Percentiles rank a stretch among this genome's conserved stretches.
Evolutionary conservation across 2,113 vertebrate species (phyloP).

Genomic region (Anoura caudifer): DNA sequence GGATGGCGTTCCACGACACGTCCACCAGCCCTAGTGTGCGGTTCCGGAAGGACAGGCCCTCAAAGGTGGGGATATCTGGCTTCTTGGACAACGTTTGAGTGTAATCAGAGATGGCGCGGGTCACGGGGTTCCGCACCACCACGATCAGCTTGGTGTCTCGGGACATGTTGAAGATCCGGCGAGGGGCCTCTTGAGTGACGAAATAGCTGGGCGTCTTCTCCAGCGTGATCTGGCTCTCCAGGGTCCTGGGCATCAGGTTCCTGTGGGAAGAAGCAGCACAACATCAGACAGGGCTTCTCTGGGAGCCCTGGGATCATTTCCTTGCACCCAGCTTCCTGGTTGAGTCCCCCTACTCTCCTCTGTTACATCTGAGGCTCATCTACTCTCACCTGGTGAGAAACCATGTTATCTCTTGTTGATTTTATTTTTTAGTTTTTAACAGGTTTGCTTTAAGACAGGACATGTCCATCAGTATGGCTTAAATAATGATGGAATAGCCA

Average conservation of each 20-base stretch:
- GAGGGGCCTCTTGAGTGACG: conserved; percentile 91
- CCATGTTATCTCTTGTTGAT: neutral
- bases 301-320: rapidly evolving
- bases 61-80: conserved; percentile 94
- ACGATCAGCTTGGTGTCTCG: conserved; percentile 93
- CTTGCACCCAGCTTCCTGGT: rapidly evolving
- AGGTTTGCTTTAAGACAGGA: neutral
- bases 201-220: conserved; percentile 99
- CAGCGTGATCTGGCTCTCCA: conserved; percentile 94
- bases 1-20: conserved; percentile 94
- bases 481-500: neutral
- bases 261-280: conserved; percentile 76
- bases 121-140: conserved; percentile 95
- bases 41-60: conserved; percentile 94
- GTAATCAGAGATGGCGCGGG: conserved; percentile 96
- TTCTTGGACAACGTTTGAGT: conserved; percentile 97
- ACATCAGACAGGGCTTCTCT: conserved; percentile 38
- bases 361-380: neutral
- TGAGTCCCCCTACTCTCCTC: too few relatives aligned
- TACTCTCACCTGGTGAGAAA: neutral
- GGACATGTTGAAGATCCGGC: conserved; percentile 93
- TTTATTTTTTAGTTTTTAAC: neutral
- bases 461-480: neutral
- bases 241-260: conserved; percentile 93
- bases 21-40: conserved; percentile 90